These are phyloP conservation scores for Sepioteuthis lessoniana DNA, from an alignment of 2,888 invertebrate species.

Conservation along the genomic window DNA sequence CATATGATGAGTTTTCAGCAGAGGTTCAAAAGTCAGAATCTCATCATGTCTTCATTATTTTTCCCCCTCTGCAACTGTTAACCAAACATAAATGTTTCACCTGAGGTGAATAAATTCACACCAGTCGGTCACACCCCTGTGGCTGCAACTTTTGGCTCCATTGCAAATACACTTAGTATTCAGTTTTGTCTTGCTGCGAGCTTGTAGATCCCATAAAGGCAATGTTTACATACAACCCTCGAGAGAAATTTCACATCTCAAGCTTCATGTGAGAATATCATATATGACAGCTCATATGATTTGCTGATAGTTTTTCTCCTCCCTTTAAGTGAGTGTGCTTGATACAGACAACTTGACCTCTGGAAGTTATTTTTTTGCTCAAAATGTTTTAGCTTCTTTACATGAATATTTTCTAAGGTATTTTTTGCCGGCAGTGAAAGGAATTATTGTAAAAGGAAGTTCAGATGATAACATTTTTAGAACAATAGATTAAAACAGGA, in stretches of 20 bases:
- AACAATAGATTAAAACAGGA: background rate
- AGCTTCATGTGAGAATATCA: background rate
- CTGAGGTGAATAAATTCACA: background rate
- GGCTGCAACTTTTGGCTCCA: background rate
- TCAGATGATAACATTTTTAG: background rate
- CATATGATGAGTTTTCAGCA: too few relatives aligned
- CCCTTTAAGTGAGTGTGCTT: background rate
- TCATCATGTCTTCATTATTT: background rate
- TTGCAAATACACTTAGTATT: background rate
- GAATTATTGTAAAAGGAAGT: too few relatives aligned
- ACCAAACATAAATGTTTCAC: background rate
- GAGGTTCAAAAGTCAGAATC: background rate
- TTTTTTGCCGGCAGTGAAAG: too few relatives aligned
- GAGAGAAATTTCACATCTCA: background rate
- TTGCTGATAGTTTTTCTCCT: background rate
- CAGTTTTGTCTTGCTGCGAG: background rate
- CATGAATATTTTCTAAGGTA: background rate
- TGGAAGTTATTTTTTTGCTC: background rate
- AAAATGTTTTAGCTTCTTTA: background rate
- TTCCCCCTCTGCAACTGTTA: background rate
- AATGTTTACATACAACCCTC: background rate
- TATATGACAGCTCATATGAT: background rate
- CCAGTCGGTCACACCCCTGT: background rate
- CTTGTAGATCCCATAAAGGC: background rate
- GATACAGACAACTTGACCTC: background rate